Evolutionary conservation across 1,140 invertebrate genomes (phyloP).

Genomic region (Penaeus vannamei): DNA sequence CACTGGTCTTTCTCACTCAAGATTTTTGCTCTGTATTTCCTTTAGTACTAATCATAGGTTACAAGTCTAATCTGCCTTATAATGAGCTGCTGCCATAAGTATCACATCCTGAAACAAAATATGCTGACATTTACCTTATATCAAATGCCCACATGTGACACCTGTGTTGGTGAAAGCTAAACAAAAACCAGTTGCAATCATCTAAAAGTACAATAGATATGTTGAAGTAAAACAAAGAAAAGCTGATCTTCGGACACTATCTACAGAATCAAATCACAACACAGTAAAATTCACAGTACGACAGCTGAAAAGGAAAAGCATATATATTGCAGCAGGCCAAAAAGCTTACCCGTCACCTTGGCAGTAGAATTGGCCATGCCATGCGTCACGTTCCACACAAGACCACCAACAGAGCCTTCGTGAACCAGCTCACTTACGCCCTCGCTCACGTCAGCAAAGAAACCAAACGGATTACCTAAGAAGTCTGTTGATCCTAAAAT

Average conservation of each 20-base stretch:
- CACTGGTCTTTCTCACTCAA: too few relatives aligned
- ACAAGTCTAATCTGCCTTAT: too few relatives aligned
- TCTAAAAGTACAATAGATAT: too few relatives aligned
- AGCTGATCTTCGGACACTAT: background rate
- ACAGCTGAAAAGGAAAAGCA: background rate
- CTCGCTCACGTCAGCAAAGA: constrained; percentile 95
- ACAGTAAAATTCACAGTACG: background rate
- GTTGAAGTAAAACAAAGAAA: too few relatives aligned
- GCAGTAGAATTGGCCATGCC: constrained; percentile 97
- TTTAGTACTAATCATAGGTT: too few relatives aligned
- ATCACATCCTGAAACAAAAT: too few relatives aligned
- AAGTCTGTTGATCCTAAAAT: constrained; percentile 98
- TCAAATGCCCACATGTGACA: too few relatives aligned
- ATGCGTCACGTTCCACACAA: constrained; percentile 96
- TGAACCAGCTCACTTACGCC: constrained; percentile 92
- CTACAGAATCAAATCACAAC: constrained; percentile 2
- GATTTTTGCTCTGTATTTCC: too few relatives aligned
- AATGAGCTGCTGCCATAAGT: too few relatives aligned
- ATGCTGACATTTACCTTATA: too few relatives aligned
- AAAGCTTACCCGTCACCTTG: constrained; percentile 81
- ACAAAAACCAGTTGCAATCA: too few relatives aligned
- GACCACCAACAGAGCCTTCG: constrained; percentile 88
- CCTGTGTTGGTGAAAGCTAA: too few relatives aligned
- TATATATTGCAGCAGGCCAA: constrained; percentile 29
- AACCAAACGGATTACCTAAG: constrained; percentile 95